Conservation (phyloP, 1,140 invertebrate species). For the Drosophila bocqueti region DNA sequence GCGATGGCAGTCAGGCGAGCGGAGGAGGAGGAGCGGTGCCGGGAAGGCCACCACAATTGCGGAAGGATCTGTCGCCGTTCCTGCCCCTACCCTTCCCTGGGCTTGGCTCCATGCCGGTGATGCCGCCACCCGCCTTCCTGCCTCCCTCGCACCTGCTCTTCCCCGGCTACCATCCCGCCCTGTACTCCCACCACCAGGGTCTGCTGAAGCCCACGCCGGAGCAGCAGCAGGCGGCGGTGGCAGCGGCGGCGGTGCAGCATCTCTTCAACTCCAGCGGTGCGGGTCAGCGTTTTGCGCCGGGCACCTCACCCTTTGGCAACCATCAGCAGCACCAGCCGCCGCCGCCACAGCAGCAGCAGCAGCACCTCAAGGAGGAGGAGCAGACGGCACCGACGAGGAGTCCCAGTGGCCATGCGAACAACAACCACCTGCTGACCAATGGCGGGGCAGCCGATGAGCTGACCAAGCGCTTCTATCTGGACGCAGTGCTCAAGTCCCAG, state of each 20-base stretch:
- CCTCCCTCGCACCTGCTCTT: slow-evolving; percentile 88
- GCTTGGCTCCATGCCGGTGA: slow-evolving; percentile 87
- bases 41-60: slow-evolving; percentile 85
- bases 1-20: slow-evolving; percentile 59
- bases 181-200: slow-evolving; percentile 87
- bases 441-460: slow-evolving; percentile 86
- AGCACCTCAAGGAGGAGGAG: slow-evolving; percentile 28
- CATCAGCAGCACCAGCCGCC: slow-evolving; percentile 19
- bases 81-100: slow-evolving; percentile 87
- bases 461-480: slow-evolving; percentile 89
- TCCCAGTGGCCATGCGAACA: slow-evolving; percentile 60
- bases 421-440: slow-evolving; percentile 73
- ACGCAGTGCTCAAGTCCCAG: slow-evolving; percentile 90
- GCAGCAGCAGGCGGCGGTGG: slow-evolving; percentile 70
- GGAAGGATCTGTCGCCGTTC: slow-evolving; percentile 86
- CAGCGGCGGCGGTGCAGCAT: slow-evolving; percentile 78
- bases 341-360: background rate
- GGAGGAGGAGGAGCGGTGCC: slow-evolving; percentile 72
- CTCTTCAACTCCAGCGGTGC: slow-evolving; percentile 73
- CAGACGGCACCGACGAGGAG: slow-evolving; percentile 43
- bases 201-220: slow-evolving; percentile 86
- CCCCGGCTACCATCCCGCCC: slow-evolving; percentile 87
- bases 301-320: slow-evolving; percentile 48
- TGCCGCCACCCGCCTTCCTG: slow-evolving; percentile 89
- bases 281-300: slow-evolving; percentile 62